Base-by-base conservation (phyloP, 2,113 vertebrate species). In the Pedionomus torquatus region DNA sequence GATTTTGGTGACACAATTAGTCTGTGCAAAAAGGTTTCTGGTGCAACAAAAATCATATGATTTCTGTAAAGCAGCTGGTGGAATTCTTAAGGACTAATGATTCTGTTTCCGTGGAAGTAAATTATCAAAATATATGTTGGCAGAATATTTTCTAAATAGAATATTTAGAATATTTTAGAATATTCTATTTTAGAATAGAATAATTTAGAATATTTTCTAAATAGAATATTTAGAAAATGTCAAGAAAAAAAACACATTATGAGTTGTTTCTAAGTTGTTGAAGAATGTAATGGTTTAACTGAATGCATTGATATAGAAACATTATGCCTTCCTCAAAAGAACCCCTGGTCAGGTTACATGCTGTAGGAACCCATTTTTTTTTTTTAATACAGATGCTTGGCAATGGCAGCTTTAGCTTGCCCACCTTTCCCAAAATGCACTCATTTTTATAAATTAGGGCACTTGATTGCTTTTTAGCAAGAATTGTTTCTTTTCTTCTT, bases 201-300 rank as follows among this genome's bases (percentile, higher is more conserved):
- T n/a, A n/a, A n/a, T n/a, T n/a, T n/a, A 68, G 48, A 91, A 33
- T 94, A 76, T 85, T 85, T 89, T 76, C 10, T 71, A 85, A 95
- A 35, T 52, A 74, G 16, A 78, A 19, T 70, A 75, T 61, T 81
- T 75, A 82, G 13, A 61, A 87, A 85, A 55, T 54, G 4, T 79
- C 39, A 33, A 54, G 18, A 28, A 72, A 66, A 61, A 83, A 68
- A 68, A 58, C 28, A 20, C 24, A 37, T 6, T 33, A 20, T 33
- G 16, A 52, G 28, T 44, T 2, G 5, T 64, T 65, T 63, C 28
- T 70, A 63, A 49, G 30, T 60, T 57, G 5, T 30, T 82, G 48
- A 79, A 83, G 44, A 83, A 46, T 33, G 4, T 43, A 15, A 30
- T 76, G 30, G 26, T 49, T 86, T 90, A 84, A 52, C 21, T 66